These are phyloP conservation scores for Pampus argenteus DNA, from an alignment of 2,797 vertebrate genomes.

Conservation along the genomic window DNA sequence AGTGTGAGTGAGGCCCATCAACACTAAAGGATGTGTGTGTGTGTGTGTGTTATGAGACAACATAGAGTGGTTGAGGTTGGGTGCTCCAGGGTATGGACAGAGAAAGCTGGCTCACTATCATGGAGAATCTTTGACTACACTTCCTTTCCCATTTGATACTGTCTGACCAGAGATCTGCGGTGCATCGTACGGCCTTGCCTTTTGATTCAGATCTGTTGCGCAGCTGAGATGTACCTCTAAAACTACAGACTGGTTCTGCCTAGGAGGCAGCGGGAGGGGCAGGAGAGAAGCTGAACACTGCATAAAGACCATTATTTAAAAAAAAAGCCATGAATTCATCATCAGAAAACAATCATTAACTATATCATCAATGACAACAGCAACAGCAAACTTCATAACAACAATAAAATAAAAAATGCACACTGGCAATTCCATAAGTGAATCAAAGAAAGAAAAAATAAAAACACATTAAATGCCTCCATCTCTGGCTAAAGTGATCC, in stretches of 20 bases:
- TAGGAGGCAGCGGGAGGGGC: conserved; percentile 67
- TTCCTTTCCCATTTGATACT: conserved; percentile 17
- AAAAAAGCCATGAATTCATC: conserved; percentile 67
- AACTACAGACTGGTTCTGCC: conserved; percentile 58
- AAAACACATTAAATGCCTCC: conserved; percentile 69
- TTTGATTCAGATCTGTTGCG: conserved; percentile 10
- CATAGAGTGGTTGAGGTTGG: conserved; percentile 24
- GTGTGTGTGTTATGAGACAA: conserved; percentile 49
- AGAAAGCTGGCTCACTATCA: conserved; percentile 42
- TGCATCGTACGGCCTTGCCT: conserved; percentile 37
- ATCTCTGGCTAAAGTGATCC: conserved; percentile 85
- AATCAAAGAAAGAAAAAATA: conserved; percentile 50
- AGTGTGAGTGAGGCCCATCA: conserved; percentile 72
- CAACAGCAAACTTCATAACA: conserved; percentile 74
- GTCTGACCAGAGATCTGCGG: conserved; percentile 44
- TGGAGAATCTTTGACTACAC: conserved; percentile 36
- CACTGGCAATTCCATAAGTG: conserved; percentile 74
- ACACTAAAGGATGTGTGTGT: conserved; percentile 56
- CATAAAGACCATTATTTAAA: conserved; percentile 73
- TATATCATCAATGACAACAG: conserved; percentile 76
- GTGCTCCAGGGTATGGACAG: conserved; percentile 58
- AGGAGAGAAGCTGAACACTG: conserved; percentile 83
- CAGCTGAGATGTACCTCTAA: conserved; percentile 51
- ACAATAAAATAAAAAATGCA: conserved; percentile 70
- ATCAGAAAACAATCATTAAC: conserved; percentile 67